phyloP scores from a whole-genome alignment of 2,113 vertebrate genomes.

The Tiliqua scincoides region DNA sequence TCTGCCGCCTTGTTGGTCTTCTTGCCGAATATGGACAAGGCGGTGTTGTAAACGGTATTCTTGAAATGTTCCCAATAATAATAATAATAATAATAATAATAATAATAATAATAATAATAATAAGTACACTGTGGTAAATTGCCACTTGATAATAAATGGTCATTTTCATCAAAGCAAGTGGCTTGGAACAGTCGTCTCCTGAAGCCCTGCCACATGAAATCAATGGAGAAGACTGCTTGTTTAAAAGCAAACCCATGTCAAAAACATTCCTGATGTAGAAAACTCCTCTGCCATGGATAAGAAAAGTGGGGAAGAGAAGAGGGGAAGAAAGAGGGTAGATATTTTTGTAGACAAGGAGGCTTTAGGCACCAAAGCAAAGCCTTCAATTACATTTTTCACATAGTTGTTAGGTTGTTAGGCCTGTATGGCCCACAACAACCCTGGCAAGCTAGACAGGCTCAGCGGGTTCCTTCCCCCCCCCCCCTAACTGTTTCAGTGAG shows the following conservation, averaged over 20 bases:
- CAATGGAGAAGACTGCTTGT: no score
- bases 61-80: no score
- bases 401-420: not conserved
- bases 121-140: not conserved
- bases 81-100: no score
- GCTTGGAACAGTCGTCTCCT: not conserved
- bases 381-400: conserved; percentile 28
- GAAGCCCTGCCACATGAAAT: not conserved
- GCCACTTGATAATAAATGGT: not conserved
- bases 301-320: not conserved
- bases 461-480: not conserved
- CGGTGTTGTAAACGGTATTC: no score
- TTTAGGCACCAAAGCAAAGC: not conserved
- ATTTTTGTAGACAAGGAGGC: not conserved
- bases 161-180: not conserved
- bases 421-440: not conserved
- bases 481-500: not conserved
- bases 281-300: not conserved
- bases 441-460: conserved; percentile 7
- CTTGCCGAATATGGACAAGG: no score
- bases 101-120: no score
- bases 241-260: not conserved
- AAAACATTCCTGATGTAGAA: not conserved
- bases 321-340: not conserved
- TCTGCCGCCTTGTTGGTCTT: no score